Percentiles rank a stretch among this genome's conserved stretches.
Conservation (phyloP, 23 tunicate species). For the Styela clava region DNA sequence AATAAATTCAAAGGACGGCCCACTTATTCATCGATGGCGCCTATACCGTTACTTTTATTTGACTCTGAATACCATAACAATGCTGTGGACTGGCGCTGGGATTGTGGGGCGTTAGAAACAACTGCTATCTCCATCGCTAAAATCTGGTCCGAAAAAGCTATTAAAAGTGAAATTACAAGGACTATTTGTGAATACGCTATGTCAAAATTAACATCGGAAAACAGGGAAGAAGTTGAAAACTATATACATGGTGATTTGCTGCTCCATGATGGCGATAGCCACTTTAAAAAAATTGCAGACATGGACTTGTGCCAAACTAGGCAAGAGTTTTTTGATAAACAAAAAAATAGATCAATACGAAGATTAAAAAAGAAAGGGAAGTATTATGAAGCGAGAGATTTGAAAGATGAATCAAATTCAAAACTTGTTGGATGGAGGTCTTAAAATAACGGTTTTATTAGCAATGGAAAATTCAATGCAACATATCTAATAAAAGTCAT, state of each 20-base stretch:
- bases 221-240: background rate
- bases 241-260: background rate
- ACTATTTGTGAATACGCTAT: conserved; percentile 16
- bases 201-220: background rate
- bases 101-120: conserved; percentile 20
- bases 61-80: conserved; percentile 40
- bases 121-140: conserved; percentile 27
- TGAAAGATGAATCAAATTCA: background rate
- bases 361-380: conserved; percentile 21
- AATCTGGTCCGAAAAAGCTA: conserved; percentile 14
- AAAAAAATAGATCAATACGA: background rate
- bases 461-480: no score
- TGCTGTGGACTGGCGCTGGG: conserved; percentile 68
- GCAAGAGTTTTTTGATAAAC: conserved; percentile 10
- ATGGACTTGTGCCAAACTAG: background rate
- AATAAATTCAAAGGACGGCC: conserved; percentile 35
- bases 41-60: conserved; percentile 29
- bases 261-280: background rate
- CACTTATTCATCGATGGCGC: background rate
- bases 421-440: background rate
- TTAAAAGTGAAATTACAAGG: conserved; percentile 30
- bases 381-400: background rate
- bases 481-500: no score
- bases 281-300: background rate
- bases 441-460: no score